Percentiles rank a stretch among this genome's conserved stretches.
These are phyloP conservation scores for Takifugu ocellatus DNA, from an alignment of 2,797 vertebrate species.

Conservation along the genomic window DNA sequence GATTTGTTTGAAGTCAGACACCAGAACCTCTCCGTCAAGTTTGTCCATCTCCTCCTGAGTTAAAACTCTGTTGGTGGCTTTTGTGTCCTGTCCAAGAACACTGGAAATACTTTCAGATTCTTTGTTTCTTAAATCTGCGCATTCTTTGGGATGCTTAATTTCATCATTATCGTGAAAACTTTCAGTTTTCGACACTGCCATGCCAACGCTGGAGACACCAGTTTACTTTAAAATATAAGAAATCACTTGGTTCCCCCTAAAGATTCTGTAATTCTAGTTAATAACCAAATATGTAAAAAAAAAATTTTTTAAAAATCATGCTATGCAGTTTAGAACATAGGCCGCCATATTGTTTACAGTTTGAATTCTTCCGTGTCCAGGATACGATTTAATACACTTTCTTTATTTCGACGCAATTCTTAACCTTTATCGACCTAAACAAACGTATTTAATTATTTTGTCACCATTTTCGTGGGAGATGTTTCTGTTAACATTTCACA, in stretches of 20 bases:
- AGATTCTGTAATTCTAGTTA: too few species aligned
- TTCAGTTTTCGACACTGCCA: constrained; percentile 22
- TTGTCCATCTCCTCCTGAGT: constrained; percentile 72
- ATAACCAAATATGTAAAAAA: neutral
- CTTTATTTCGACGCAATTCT: too few species aligned
- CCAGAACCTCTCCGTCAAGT: constrained; percentile 71
- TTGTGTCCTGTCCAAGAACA: constrained; percentile 45
- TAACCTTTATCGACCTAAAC: neutral
- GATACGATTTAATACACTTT: neutral
- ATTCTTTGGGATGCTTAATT: too few species aligned
- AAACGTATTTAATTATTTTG: neutral
- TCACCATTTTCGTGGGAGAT: too few species aligned
- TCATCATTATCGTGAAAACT: neutral
- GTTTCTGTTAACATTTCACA: constrained; percentile 25
- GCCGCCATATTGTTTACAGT: constrained; percentile 40
- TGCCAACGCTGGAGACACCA: neutral
- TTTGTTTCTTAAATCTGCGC: too few species aligned
- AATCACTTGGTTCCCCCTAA: neutral
- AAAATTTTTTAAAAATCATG: neutral
- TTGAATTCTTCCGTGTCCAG: constrained; percentile 25
- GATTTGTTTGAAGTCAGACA: constrained; percentile 86
- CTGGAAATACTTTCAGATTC: neutral
- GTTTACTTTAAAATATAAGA: neutral
- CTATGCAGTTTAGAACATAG: accelerated
- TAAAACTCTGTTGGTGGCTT: constrained; percentile 56